These are phyloP conservation scores for Limnodromus scolopaceus DNA, from an alignment of 2,797 vertebrate species.

Conservation along the genomic window DNA sequence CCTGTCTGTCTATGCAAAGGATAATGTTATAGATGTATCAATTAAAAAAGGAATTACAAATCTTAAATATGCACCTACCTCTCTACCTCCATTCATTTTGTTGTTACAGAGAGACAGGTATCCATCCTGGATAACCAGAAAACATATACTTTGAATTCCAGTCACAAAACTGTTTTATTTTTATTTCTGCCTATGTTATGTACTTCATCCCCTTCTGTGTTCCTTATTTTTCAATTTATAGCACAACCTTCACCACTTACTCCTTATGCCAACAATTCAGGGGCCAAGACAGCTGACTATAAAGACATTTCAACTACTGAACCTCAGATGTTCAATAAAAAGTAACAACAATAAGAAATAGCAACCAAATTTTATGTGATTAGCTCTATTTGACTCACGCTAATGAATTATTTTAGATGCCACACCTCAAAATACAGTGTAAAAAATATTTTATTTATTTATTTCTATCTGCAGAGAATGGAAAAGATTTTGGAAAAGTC, in stretches of 20 bases:
- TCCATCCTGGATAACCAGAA: background rate
- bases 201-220: background rate
- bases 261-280: background rate
- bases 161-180: background rate
- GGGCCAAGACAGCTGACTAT: background rate
- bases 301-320: background rate
- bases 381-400: background rate
- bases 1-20: background rate
- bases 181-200: background rate
- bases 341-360: background rate
- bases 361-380: background rate
- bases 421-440: background rate
- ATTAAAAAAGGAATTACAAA: background rate
- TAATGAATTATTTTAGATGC: background rate
- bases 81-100: background rate
- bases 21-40: background rate
- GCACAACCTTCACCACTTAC: background rate
- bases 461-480: conserved; percentile 62
- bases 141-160: background rate
- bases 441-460: background rate
- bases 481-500: conserved; percentile 66
- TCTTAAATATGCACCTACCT: background rate
- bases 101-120: background rate
- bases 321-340: background rate
- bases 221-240: background rate